Percentiles rank a stretch among this genome's conserved stretches.
These are phyloP conservation scores for Idaea biselata DNA, from an alignment of 2,888 invertebrate genomes.

Conservation along the genomic window DNA sequence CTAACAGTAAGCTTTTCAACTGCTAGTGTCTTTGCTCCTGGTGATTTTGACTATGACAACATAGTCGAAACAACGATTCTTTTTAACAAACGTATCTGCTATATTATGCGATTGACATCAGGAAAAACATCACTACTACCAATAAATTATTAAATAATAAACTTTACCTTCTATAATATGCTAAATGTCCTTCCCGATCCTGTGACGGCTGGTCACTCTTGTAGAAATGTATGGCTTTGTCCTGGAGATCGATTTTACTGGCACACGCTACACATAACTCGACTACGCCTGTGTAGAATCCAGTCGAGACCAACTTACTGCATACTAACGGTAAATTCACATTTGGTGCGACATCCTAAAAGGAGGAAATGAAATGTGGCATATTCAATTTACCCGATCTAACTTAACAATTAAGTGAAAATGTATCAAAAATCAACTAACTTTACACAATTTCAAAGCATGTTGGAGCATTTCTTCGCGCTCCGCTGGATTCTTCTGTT, in stretches of 20 bases:
- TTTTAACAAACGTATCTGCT: too few relatives aligned
- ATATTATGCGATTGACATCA: too few relatives aligned
- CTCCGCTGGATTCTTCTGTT: conserved; percentile 86
- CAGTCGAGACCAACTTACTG: conserved; percentile 88
- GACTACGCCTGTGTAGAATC: conserved; percentile 93
- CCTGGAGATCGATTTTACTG: conserved; percentile 92
- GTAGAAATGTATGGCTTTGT: conserved; percentile 93
- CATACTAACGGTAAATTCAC: conserved; percentile 92
- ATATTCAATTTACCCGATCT: too few relatives aligned
- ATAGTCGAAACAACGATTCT: too few relatives aligned
- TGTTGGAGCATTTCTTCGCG: conserved; percentile 88
- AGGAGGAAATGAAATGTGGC: background rate
- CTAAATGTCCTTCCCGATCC: conserved; percentile 90
- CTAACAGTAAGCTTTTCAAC: too few relatives aligned
- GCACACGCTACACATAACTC: conserved; percentile 93
- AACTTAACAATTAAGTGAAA: background rate
- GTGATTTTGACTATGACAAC: too few relatives aligned
- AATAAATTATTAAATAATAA: background rate
- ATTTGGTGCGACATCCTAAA: conserved; percentile 88
- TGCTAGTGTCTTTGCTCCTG: too few relatives aligned
- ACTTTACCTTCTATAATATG: conserved; percentile 83
- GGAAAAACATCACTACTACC: too few relatives aligned
- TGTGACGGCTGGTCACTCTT: conserved; percentile 90
- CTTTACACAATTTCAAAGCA: conserved; percentile 92
- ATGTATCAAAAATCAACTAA: conserved; percentile 31